Percentiles rank a stretch among this genome's conserved stretches.
Conservation (phyloP, 2,888 invertebrate genomes). For the Papilio elwesi region DNA sequence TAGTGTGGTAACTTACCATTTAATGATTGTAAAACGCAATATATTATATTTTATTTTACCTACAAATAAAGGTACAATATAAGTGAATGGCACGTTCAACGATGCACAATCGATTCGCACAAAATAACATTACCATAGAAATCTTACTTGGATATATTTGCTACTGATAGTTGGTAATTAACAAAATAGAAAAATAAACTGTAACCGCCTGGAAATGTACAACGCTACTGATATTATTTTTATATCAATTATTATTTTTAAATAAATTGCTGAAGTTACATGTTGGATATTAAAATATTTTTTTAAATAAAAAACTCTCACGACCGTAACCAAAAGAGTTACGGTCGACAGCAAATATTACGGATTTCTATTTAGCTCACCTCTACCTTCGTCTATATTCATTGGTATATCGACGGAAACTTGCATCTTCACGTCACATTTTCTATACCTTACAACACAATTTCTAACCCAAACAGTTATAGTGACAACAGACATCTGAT, state of each 20-base stretch:
- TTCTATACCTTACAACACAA: neutral
- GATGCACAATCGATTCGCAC: neutral
- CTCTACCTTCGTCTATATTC: neutral
- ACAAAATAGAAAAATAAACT: too few relatives aligned
- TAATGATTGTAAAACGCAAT: neutral
- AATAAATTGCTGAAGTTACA: too few relatives aligned
- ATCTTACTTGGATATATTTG: neutral
- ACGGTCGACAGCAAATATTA: neutral
- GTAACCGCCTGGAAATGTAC: too few relatives aligned
- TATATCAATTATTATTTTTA: too few relatives aligned
- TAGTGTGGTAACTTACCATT: neutral
- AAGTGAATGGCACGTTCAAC: neutral
- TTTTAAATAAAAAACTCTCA: too few relatives aligned
- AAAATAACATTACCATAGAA: neutral
- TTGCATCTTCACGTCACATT: neutral
- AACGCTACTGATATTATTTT: too few relatives aligned
- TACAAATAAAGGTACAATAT: neutral
- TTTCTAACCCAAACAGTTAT: neutral
- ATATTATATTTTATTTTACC: slow-evolving; percentile 3
- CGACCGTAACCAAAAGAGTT: too few relatives aligned
- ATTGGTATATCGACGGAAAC: neutral
- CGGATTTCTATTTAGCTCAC: neutral
- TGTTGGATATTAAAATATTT: too few relatives aligned
- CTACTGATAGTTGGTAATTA: neutral
- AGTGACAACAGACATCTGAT: too few relatives aligned